Conservation (phyloP, 2,113 vertebrate genomes). For the Lepisosteus osseus region DNA sequence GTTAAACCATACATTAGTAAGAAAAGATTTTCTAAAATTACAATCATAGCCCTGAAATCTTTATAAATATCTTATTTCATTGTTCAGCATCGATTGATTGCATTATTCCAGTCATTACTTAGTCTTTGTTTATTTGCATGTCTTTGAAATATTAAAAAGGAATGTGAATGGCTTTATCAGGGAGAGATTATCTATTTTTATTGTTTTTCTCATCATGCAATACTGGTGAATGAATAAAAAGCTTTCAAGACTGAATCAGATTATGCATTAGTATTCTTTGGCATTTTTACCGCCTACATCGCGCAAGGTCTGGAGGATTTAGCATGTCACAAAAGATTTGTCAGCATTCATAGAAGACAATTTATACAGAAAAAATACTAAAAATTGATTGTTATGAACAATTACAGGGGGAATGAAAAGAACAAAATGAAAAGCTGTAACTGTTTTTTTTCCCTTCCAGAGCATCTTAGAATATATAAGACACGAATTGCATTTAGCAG, state of each 20-base stretch:
- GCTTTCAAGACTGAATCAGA: slow-evolving; percentile 26
- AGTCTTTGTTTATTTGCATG: slow-evolving; percentile 17
- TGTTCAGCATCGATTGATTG: background rate
- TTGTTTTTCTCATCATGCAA: slow-evolving; percentile 30
- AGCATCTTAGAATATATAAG: slow-evolving; percentile 7
- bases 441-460: background rate
- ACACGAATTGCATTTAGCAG: no score
- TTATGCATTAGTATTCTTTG: slow-evolving; percentile 7
- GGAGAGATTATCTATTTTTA: slow-evolving; percentile 22
- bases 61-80: background rate
- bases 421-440: slow-evolving; percentile 8
- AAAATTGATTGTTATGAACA: slow-evolving; percentile 12
- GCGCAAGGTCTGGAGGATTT: background rate
- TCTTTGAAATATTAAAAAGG: slow-evolving; percentile 25
- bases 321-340: slow-evolving; percentile 18
- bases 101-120: background rate
- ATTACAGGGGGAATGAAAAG: slow-evolving; percentile 5
- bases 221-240: slow-evolving; percentile 29
- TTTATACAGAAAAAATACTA: slow-evolving; percentile 20
- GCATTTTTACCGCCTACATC: background rate
- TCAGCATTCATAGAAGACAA: slow-evolving; percentile 18
- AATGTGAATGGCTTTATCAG: slow-evolving; percentile 1
- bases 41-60: background rate
- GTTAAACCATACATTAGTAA: slow-evolving; percentile 23
- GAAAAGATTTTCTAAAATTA: slow-evolving; percentile 21